Conservation (phyloP, 2,113 vertebrate genomes). For the Emberiza fucata region DNA sequence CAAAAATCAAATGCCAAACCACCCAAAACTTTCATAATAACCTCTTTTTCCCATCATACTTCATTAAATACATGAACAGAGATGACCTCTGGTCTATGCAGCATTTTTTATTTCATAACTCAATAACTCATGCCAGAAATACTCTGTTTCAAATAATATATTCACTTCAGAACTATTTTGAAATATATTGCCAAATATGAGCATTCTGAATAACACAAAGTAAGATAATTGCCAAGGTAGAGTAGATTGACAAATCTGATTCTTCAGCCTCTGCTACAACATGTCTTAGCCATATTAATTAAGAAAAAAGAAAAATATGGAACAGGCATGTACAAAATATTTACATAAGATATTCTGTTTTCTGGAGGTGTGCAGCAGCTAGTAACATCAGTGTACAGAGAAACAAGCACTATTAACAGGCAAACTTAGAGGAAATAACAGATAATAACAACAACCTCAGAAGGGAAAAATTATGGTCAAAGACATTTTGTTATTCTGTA, state of each 20-base stretch:
- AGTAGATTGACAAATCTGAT: constrained; percentile 16
- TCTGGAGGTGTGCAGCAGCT: neutral
- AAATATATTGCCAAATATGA: constrained; percentile 39
- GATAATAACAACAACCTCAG: neutral
- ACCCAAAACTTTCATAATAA: neutral
- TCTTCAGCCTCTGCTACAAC: constrained; percentile 50
- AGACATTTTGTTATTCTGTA: neutral
- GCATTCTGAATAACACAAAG: neutral
- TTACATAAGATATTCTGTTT: neutral
- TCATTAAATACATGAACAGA: neutral
- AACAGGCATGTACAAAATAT: neutral
- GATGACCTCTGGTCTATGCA: neutral
- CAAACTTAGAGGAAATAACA: neutral
- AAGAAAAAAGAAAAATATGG: neutral
- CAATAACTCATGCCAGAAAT: neutral
- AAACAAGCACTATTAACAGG: neutral
- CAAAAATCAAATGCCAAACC: neutral
- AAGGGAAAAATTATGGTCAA: neutral
- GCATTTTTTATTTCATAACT: neutral
- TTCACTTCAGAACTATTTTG: neutral
- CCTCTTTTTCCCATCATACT: neutral
- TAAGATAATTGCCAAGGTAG: constrained; percentile 29
- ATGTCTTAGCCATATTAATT: constrained; percentile 16
- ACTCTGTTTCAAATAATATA: neutral
- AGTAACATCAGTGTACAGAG: neutral